Base-by-base conservation (phyloP, 2,113 vertebrate species). In the Ophiodon elongatus region DNA sequence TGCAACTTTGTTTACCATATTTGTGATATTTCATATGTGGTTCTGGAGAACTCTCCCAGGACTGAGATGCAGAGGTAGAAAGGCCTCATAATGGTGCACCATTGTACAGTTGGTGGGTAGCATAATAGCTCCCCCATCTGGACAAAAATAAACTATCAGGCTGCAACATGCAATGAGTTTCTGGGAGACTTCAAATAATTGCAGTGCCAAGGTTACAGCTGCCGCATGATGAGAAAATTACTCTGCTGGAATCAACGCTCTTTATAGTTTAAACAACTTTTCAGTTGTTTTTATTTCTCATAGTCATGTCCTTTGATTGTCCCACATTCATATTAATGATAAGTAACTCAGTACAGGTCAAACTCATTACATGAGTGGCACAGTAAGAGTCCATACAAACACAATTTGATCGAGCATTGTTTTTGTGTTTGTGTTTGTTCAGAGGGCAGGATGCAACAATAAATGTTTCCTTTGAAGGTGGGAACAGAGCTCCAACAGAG, bases 41-140 rank as follows among this genome's bases (percentile, higher is more conserved):
- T 73, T 90, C 78, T 85, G 85, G 86, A 74, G 82, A 19, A 84
- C 73, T 90, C 83, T 90, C 89, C 57, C 62, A 83, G 86, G 84
- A 84, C 80, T 52, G 8, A 79, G 72, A 72, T 50, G 74, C 81
- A 81, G 76, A 81, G 64, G 54, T 60, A 47, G 45, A 33, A 63
- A 80, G 50, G 52, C 27, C 27, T 41, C 39, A 59, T 63, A 50
- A 37, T 75, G 74, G 19, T 43, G 64, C 83, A 72, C 59, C 65
- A 0, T 29, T 75, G 31, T 43, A 17, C n/a, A 33, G 35, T 31
- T 70, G 21, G 74, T 68, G 43, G 19, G 67, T 15, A 84, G 93
- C 92, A 64, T 85, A 23, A 91, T 74, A 92, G 93, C 92, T 82
- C 91, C 93, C 91, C 91, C 93, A 91, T 73, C 82, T 94, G 93